phyloP scores from a whole-genome alignment of 53 echinoderm and acorn worm species.

The Stichopus horrens region DNA sequence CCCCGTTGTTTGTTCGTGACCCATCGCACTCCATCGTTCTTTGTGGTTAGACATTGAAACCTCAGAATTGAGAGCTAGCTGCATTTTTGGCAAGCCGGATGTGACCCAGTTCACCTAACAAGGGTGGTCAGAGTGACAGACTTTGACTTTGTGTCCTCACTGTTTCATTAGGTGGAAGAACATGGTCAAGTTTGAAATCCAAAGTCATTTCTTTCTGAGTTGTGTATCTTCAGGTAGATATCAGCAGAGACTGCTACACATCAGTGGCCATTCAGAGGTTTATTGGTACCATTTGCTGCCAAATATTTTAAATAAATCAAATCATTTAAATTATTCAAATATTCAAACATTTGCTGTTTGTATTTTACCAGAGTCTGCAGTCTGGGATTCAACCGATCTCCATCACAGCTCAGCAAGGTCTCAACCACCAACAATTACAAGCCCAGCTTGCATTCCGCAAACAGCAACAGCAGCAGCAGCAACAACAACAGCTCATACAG shows the following conservation, averaged over 20 bases:
- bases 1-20: too few relatives aligned
- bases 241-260: background rate
- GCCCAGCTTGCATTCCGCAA: conserved; percentile 60
- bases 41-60: too few relatives aligned
- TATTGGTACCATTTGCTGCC: background rate
- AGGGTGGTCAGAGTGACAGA: too few relatives aligned
- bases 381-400: conserved; percentile 30
- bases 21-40: too few relatives aligned
- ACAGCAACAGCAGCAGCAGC: conserved; percentile 75
- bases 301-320: background rate
- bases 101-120: too few relatives aligned
- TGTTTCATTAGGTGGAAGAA: background rate
- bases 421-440: conserved; percentile 44
- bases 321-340: background rate
- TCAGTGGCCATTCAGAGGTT: background rate
- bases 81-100: too few relatives aligned
- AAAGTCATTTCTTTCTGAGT: background rate
- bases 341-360: too few relatives aligned
- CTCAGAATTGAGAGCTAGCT: too few relatives aligned
- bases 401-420: conserved; percentile 17
- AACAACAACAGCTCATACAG: conserved; percentile 46
- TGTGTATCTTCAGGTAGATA: background rate
- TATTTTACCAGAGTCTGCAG: background rate
- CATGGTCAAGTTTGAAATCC: background rate
- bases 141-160: too few relatives aligned